These are phyloP conservation scores for Dasypolia templi DNA, from an alignment of 2,888 invertebrate species.

Conservation along the genomic window DNA sequence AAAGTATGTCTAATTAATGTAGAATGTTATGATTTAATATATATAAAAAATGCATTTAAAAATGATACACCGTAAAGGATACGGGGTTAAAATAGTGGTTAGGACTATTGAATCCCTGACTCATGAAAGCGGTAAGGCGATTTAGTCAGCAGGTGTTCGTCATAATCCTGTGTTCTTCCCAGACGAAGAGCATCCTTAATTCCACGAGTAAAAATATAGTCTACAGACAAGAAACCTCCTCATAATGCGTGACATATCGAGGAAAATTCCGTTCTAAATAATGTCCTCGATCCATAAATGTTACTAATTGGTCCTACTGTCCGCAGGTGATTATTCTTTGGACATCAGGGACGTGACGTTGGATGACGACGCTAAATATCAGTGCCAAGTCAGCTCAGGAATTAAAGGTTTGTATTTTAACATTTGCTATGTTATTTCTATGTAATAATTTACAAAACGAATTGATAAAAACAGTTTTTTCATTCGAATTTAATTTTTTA, in stretches of 20 bases:
- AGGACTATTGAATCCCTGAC: too few relatives aligned
- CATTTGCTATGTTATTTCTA: background rate
- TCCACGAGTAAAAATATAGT: background rate
- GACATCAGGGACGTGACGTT: constrained; percentile 97
- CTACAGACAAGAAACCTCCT: background rate
- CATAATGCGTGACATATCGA: background rate
- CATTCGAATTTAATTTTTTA: background rate
- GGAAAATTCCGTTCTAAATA: background rate
- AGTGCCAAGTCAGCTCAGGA: constrained; percentile 98
- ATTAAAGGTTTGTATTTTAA: constrained; percentile 86
- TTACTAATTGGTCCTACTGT: constrained; percentile 29
- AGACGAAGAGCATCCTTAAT: background rate
- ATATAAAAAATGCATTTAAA: too few relatives aligned
- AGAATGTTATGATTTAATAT: too few relatives aligned
- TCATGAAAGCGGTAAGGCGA: too few relatives aligned
- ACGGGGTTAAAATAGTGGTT: too few relatives aligned
- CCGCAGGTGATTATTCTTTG: constrained; percentile 96
- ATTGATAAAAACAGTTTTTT: too few relatives aligned
- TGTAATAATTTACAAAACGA: background rate
- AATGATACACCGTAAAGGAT: background rate
- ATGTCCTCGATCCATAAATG: background rate
- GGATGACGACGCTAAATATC: constrained; percentile 98
- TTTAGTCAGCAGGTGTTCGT: background rate
- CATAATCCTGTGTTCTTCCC: background rate
- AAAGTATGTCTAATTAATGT: too few relatives aligned